Percentiles rank a stretch among this genome's conserved stretches.
Evolutionary conservation across 64 coral and sea anemone genomes (phyloP).

Genomic region (Acropora yongei): DNA sequence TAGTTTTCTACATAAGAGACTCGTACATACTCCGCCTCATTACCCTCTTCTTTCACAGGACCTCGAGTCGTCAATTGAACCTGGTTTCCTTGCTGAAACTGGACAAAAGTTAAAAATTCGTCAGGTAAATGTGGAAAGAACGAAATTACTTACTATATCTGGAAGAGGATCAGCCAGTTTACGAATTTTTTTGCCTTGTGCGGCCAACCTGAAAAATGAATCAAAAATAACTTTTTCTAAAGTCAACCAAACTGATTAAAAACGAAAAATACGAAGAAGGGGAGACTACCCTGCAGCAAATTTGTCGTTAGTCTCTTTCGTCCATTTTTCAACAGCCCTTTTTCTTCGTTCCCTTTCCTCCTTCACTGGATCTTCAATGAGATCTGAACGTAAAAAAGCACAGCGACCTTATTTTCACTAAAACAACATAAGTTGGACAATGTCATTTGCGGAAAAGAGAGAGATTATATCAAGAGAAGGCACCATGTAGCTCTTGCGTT

Average conservation of each 20-base stretch:
- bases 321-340: constrained; percentile 46
- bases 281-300: constrained; percentile 17
- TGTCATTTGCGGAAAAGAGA: no score
- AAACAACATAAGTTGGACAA: no score
- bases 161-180: background rate
- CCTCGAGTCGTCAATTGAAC: no score
- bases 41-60: no score
- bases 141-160: background rate
- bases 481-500: no score
- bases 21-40: no score
- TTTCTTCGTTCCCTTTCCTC: constrained; percentile 26
- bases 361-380: constrained; percentile 37
- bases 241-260: background rate
- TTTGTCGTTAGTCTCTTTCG: constrained; percentile 29
- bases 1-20: no score
- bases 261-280: background rate
- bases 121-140: background rate
- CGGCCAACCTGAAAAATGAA: background rate
- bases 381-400: background rate
- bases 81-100: no score
- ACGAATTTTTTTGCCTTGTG: background rate
- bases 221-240: background rate
- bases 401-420: no score
- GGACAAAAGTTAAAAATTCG: no score
- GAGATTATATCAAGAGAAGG: no score